Evolutionary conservation across 2,797 vertebrate genomes (phyloP), one percentile per base, ranked within the genome.

Genomic region (Sebastes minor): DNA sequence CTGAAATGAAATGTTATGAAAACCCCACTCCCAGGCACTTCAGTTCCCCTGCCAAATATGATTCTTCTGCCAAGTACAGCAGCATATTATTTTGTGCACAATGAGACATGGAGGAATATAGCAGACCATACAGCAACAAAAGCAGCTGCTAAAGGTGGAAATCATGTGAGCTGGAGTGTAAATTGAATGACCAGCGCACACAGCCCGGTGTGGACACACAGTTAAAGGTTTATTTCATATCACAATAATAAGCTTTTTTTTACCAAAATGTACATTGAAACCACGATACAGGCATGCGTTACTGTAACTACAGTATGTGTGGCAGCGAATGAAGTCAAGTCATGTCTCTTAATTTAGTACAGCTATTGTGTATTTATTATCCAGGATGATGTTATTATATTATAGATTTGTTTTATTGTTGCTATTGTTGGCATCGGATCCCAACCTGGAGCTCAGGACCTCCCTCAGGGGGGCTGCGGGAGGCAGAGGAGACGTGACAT

Each of bases 1-100:
- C 12, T 80, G 22, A 70, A 65, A 82, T 71, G n/a, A 80, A 82
- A 57, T 25, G 72, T 64, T 16, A 67, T 65, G 35, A 63, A 80
- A 74, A 22, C 7, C 11, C 13, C 25, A 57, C 28, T 7, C 27
- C 6, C 61, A 56, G 9, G 46, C n/a, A 23, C n/a, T 62, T 52
- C 46, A 30, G 46, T 11, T 53, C 71, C 66, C 32, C 10, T 14
- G 71, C 13, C 55, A 69, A 64, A 72, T 70, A 60, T 9, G 30
- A 22, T 25, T 74, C 76, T 35, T 28, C 33, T 53, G 59, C 33
- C 59, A 18, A 28, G 16, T 16, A 9, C 61, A 33, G 59, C 53
- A 57, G 42, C 22, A 28, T 20, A 25, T 55, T 66, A 38, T 55
- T 32, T 23, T 30, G 28, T 35, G 69, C 11, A 30, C 65, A 62